A percentile compares a stretch with the other conserved stretches of the same genome.
Conservation (phyloP, 2,888 invertebrate species). For the Megastigmus dorsalis region DNA sequence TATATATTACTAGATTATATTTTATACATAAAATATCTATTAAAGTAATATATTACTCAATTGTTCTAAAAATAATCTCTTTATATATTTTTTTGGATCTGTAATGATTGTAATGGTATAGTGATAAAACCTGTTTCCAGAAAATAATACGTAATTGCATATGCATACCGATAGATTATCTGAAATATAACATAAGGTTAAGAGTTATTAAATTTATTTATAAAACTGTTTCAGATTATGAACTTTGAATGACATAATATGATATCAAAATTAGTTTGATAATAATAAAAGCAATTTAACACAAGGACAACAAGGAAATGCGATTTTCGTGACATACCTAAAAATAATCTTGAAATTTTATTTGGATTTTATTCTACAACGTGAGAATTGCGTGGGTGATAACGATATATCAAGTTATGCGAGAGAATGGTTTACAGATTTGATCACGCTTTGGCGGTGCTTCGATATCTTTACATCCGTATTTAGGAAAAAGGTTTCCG, state of each 20-base stretch:
- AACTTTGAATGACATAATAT: neutral
- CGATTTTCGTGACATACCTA: constrained; percentile 17
- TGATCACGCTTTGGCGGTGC: constrained; percentile 22
- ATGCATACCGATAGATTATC: too few species aligned
- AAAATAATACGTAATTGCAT: too few species aligned
- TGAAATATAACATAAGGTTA: too few species aligned
- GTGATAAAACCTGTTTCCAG: too few species aligned
- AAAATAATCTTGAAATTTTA: constrained; percentile 30
- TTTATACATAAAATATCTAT: too few species aligned
- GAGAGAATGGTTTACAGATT: constrained; percentile 22
- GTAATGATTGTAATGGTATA: too few species aligned
- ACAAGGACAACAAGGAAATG: constrained; percentile 26
- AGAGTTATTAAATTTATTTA: too few species aligned
- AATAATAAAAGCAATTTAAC: neutral
- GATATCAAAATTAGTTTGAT: neutral
- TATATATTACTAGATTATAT: too few species aligned
- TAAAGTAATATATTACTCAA: too few species aligned
- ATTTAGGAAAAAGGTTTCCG: constrained; percentile 16
- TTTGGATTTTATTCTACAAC: neutral
- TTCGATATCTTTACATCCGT: constrained; percentile 13
- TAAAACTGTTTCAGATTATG: neutral
- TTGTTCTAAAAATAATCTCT: too few species aligned
- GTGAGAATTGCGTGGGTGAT: constrained; percentile 24
- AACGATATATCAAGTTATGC: constrained; percentile 10
- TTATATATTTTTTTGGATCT: too few species aligned